Evolutionary conservation across 2,888 invertebrate genomes (phyloP), one percentile per base, ranked within the genome.

Genomic region (Drosophila eohydei): DNA sequence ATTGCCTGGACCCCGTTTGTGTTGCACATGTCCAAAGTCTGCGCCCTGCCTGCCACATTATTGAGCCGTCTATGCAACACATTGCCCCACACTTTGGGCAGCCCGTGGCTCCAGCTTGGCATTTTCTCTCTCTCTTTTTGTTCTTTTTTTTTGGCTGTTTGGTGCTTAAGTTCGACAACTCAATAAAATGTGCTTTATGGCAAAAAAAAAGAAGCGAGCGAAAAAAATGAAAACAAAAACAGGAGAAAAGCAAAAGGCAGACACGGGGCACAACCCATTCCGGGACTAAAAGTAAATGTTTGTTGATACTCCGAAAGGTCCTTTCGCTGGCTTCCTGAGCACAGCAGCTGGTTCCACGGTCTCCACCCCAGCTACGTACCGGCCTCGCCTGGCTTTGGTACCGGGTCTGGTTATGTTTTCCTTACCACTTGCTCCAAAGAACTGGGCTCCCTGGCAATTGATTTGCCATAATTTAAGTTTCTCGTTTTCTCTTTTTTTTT

Each of bases 161-260:
- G 88, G 86, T 88, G 85, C 86, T 86, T 89, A 89, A 88, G 88
- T 85, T 86, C 90, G 85, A 91, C 91, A 92, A 88, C 92, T 91
- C 91, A 92, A 92, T 92, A 92, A 92, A 92, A 91, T 91, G 83
- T 91, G 91, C 89, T 92, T 92, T 92, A 91, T 91, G 90, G 80
- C 81, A 80, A 77, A 78, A 78, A 44, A 34, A 44, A 70, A 55
- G 56, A 55, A 44, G 50, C 30, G 12, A 32, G 50, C 11, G 8
- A 51, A 43, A 52, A 63, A 67, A 74, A 32, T 54, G 63, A 74
- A 66, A 69, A 59, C 56, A 80, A 72, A 68, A 63, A 78, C 66
- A 69, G 54, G 11, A 54, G 65, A 68, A 55, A 55, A 70, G 84
- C 65, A 82, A 80, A 80, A 77, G 69, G 83, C 82, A 83, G 87